Conservation (phyloP, 2,113 vertebrate species). For the Eleginops maclovinus region DNA sequence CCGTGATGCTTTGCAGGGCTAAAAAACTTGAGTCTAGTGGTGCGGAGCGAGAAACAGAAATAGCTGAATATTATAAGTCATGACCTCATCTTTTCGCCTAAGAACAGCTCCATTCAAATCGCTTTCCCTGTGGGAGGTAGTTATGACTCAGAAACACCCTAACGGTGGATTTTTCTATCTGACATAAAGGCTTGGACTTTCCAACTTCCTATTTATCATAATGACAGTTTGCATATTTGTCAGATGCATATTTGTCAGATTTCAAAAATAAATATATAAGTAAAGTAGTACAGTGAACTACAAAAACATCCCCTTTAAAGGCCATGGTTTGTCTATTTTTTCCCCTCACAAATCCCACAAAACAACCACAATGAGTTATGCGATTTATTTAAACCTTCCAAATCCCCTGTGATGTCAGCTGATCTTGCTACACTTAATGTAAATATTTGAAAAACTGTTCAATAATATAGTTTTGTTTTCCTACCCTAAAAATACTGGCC, state of each 20-base stretch:
- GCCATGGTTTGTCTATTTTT: background rate
- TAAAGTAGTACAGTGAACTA: background rate
- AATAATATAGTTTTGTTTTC: background rate
- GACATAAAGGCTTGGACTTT: slow-evolving; percentile 36
- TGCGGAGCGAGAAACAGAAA: slow-evolving; percentile 21
- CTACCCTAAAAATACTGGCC: background rate
- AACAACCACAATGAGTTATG: background rate
- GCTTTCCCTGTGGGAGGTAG: slow-evolving; percentile 55
- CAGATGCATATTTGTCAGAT: background rate
- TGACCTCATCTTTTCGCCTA: slow-evolving; percentile 52
- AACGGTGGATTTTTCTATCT: slow-evolving; percentile 36
- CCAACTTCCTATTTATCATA: slow-evolving; percentile 41
- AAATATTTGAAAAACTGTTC: background rate
- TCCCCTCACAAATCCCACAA: background rate
- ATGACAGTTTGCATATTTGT: slow-evolving; percentile 33
- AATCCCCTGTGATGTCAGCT: background rate
- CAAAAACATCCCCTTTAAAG: background rate
- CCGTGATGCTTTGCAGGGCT: slow-evolving; percentile 35
- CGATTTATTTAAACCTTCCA: background rate
- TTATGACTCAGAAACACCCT: slow-evolving; percentile 66
- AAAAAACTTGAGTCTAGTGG: slow-evolving; percentile 17
- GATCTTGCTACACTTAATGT: background rate
- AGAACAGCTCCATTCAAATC: slow-evolving; percentile 32
- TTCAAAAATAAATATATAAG: background rate
- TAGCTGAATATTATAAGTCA: slow-evolving; percentile 54